Evolutionary conservation across 1,140 invertebrate species (phyloP), one percentile per base, ranked within the genome.

Genomic region (Whitmania pigra): DNA sequence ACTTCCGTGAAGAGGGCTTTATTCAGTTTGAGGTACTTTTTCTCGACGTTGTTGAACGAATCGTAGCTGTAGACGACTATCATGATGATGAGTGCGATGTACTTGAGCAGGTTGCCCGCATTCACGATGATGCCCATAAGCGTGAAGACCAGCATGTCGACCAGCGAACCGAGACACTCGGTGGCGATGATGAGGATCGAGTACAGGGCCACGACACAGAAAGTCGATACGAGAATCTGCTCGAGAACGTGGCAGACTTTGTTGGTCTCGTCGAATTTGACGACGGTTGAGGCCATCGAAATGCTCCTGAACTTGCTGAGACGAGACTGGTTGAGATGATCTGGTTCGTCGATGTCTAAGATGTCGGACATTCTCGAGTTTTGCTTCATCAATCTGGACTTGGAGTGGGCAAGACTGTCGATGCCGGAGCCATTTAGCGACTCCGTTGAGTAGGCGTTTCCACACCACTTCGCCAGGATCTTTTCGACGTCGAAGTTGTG

Each of bases 51-150:
- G 72, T 77, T 79, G 75, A 80, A 81, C 70, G 78, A 80, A 74
- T 79, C 79, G 75, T 81, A 78, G 77, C 80, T 81, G 76, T 81
- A 81, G 13, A 81, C 76, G 29, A 81, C 74, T 17, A 81, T 79
- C 17, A 81, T 75, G 2, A 81, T 72, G 27, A 78, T 77, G 77
- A 81, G 79, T 15, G 77, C 77, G 22, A 80, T 77, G 74, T 81
- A 81, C 69, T 80, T 77, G 11, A 81, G 76, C 17, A 79, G 78
- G n/a, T 74, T 76, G 20, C 79, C 78, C 5, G 80, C 80, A 72
- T 81, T 81, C 13, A 81, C 78, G 31, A 81, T 81, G 43, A 81
- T 79, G 0, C 80, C 80, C 80, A 81, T 81, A 78, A 81, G 78
- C 0, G 80, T 81, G 54, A 81, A 81, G 9, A 78, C 76, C 60